Percentiles rank a stretch among this genome's conserved stretches.
Conservation (phyloP, 2,888 invertebrate species). For the Hipparchia sbordonii region DNA sequence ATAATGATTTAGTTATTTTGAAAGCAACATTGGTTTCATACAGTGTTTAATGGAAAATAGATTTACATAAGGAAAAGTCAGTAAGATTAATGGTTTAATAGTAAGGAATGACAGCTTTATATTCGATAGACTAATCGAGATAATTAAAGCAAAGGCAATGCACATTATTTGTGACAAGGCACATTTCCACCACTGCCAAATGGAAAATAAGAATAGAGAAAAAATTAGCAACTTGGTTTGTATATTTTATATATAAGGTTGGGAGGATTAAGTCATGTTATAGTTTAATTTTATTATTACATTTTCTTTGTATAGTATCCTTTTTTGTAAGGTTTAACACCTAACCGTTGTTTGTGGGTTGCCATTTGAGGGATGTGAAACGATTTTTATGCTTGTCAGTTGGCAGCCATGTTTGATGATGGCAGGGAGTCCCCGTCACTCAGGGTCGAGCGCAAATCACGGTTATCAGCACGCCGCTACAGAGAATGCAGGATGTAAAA, state of each 20-base stretch:
- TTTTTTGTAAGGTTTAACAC: constrained; percentile 61
- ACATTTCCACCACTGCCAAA: constrained; percentile 83
- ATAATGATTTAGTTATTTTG: constrained; percentile 73
- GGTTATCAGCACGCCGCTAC: constrained; percentile 62
- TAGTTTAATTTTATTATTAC: constrained; percentile 75
- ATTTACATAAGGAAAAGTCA: constrained; percentile 77
- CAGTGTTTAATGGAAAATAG: constrained; percentile 53
- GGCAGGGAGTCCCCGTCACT: constrained; percentile 30
- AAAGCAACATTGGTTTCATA: constrained; percentile 69
- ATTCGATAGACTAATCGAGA: constrained; percentile 68
- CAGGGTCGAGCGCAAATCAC: constrained; percentile 42
- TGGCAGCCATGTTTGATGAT: constrained; percentile 30
- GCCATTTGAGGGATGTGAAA: constrained; percentile 24
- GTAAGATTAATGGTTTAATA: constrained; percentile 71
- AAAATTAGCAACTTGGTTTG: constrained; percentile 69
- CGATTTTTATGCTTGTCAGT: constrained; percentile 43
- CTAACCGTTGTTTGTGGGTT: constrained; percentile 56
- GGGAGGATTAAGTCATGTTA: constrained; percentile 78
- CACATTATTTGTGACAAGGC: constrained; percentile 79
- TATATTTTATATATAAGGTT: constrained; percentile 77
- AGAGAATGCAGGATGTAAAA: constrained; percentile 75
- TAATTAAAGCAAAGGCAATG: constrained; percentile 57
- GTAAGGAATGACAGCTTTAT: constrained; percentile 80
- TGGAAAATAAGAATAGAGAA: constrained; percentile 62
- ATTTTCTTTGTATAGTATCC: constrained; percentile 78